Conservation (phyloP, 2,797 vertebrate species). For the Danio aesculapii region DNA sequence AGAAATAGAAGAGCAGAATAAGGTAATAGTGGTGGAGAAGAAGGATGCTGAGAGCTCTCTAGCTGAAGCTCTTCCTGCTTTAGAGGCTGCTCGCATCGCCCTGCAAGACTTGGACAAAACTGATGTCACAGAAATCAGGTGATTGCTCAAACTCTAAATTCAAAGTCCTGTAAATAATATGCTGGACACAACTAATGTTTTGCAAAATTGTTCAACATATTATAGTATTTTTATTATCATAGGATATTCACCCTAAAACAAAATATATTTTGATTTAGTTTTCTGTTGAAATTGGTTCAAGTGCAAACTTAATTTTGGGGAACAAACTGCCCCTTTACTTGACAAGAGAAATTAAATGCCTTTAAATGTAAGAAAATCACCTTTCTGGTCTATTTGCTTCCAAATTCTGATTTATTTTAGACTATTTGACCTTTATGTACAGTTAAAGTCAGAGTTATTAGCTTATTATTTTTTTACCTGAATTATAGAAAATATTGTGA, state of each 20-base stretch:
- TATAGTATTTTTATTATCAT: no score
- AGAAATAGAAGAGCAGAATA: slow-evolving; percentile 95
- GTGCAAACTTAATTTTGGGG: no score
- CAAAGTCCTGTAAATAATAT: background rate
- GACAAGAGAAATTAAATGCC: background rate
- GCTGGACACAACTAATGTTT: background rate
- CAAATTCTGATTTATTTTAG: background rate
- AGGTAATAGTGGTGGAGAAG: slow-evolving; percentile 91
- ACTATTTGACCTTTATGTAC: background rate
- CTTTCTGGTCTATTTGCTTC: background rate
- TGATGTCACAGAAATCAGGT: slow-evolving; percentile 97
- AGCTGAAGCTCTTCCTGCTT: slow-evolving; percentile 89
- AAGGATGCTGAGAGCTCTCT: slow-evolving; percentile 88
- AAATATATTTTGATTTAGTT: no score
- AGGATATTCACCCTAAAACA: no score
- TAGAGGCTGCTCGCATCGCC: slow-evolving; percentile 90
- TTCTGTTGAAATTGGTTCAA: no score
- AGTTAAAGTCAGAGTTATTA: no score
- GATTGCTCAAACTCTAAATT: slow-evolving; percentile 21
- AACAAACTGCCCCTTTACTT: no score
- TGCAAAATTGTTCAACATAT: background rate
- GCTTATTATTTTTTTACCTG: no score
- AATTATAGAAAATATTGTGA: no score
- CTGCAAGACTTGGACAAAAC: slow-evolving; percentile 94
- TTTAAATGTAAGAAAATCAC: background rate